Evolutionary conservation across 2,113 vertebrate genomes (phyloP), one percentile per base, ranked within the genome.

Genomic region (Trachemys scripta): DNA sequence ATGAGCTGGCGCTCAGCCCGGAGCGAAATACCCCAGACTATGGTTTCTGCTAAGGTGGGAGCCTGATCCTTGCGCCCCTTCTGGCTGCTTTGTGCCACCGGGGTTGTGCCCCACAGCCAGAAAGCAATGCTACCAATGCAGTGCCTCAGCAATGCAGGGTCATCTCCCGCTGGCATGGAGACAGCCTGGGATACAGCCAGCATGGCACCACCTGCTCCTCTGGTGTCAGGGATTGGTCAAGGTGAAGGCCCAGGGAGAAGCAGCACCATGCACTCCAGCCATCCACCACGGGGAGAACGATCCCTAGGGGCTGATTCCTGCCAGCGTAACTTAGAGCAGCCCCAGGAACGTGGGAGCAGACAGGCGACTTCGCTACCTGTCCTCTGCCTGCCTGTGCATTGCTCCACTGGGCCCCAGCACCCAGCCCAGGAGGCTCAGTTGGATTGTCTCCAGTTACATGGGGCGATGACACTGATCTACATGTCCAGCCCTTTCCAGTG

Each of bases 1-100:
- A 22, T 54, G 8, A 54, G 53, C 53, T 54, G 53, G 53, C 3
- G 53, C 53, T 20, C 65, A 19, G 65, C 4, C 59, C 11, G 1
- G 84, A 65, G 20, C 22, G 49, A 85, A 54, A 10, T 2, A 38
- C 0, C 0, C 24, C 80, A 31, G 8, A 10, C 29, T 19, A 38
- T 0, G 6, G 25, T 9, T 87, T 45, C 31, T 47, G 3, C 5
- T 9, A 2, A 38, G 16, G 53, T 14, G 11, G 29, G 29, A 16
- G 59, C 31, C 29, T 35, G 59, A 65, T 35, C 62, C 62, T 35
- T 17, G 31, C 14, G 31, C 62, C 14, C 31, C 31, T 16, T 65
- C 31, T 8, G 31, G 62, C 31, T 19, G 31, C 62, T 65, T 35
- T 65, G 13, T 17, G 62, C 31, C 59, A 53, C 59, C 6, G 14